Conservation (phyloP, 2,113 vertebrate genomes). For the Motacilla alba region DNA sequence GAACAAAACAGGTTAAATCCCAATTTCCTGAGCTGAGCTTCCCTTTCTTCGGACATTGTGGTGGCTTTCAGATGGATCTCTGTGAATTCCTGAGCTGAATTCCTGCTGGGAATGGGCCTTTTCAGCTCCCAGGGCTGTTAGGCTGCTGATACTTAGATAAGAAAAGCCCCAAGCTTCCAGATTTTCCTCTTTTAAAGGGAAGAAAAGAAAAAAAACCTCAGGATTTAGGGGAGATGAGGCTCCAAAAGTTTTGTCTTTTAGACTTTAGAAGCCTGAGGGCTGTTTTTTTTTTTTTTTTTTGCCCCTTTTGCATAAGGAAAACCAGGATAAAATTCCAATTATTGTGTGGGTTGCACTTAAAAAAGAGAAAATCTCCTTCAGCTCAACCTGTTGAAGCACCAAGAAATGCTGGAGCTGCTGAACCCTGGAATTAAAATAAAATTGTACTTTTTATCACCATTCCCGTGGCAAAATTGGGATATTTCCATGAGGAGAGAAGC, state of each 20-base stretch:
- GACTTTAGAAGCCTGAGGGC: not conserved
- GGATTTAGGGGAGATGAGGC: not conserved
- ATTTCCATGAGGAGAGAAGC: not conserved
- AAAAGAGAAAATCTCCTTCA: not conserved
- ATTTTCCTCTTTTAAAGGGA: not conserved
- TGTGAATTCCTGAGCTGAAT: not conserved
- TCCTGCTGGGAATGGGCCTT: not conserved
- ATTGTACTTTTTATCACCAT: not conserved
- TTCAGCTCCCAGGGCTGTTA: not conserved
- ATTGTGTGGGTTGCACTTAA: not conserved
- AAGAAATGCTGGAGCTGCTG: not conserved
- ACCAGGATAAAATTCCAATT: not conserved
- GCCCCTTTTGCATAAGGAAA: not conserved
- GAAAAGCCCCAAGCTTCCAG: not conserved
- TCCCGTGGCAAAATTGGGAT: accelerated
- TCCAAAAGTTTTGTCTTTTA: not conserved
- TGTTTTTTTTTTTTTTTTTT: not conserved
- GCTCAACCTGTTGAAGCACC: not conserved
- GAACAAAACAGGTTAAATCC: not conserved
- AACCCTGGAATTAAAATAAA: not conserved
- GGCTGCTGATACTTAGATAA: not conserved
- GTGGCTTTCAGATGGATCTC: not conserved
- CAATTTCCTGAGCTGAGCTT: not conserved
- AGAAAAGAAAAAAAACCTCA: not conserved
- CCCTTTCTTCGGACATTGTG: not conserved